Conservation (phyloP, 2,797 vertebrate species). For the Sebastes steindachneri region DNA sequence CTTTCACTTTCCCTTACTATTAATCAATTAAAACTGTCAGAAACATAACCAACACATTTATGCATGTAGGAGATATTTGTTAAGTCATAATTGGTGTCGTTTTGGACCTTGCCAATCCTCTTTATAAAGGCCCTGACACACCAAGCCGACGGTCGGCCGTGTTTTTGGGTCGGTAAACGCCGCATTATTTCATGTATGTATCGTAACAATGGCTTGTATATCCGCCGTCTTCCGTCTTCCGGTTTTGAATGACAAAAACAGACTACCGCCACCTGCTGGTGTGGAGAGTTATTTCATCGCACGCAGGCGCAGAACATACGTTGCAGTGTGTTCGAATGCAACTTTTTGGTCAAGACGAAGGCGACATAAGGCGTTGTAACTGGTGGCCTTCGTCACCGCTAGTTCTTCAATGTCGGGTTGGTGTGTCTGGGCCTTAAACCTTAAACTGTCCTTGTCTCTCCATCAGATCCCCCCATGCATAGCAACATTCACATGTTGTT, state of each 20-base stretch:
- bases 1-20: neutral
- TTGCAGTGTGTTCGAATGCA: too few relatives aligned
- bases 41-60: neutral
- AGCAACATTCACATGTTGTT: conserved; percentile 47
- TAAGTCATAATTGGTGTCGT: neutral
- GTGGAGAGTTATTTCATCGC: too few relatives aligned
- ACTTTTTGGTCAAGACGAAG: too few relatives aligned
- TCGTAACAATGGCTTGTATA: rapidly evolving
- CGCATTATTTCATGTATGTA: rapidly evolving
- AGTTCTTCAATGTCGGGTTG: too few relatives aligned
- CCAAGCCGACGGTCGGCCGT: too few relatives aligned
- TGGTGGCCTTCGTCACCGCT: too few relatives aligned
- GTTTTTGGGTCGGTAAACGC: too few relatives aligned
- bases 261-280: too few relatives aligned
- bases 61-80: conserved; percentile 6
- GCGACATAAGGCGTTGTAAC: rapidly evolving
- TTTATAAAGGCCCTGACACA: neutral
- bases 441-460: conserved; percentile 1
- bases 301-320: too few relatives aligned
- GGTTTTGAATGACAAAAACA: too few relatives aligned
- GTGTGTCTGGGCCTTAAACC: neutral
- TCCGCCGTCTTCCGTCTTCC: too few relatives aligned
- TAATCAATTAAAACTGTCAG: neutral
- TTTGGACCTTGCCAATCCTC: neutral
- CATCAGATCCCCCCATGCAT: conserved; percentile 12